Evolutionary conservation across 2,113 vertebrate genomes (phyloP).

Genomic region (Laticauda laticaudata): DNA sequence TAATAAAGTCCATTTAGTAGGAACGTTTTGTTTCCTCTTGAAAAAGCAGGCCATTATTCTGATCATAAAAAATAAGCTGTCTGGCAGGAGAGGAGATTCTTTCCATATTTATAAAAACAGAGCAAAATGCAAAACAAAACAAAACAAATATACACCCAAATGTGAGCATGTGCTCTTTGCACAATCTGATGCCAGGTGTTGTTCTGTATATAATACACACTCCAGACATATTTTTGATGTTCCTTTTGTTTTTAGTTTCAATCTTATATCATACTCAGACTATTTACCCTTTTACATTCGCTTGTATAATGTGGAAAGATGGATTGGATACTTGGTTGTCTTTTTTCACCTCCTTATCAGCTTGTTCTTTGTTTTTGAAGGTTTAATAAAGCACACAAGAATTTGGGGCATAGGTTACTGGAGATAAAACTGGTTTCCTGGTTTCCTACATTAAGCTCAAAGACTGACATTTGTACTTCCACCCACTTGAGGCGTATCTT

Average conservation of each 20-base stretch:
- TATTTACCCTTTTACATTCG: neutral
- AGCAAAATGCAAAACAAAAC: neutral
- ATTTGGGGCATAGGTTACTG: neutral
- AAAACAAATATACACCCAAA: neutral
- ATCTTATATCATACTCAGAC: neutral
- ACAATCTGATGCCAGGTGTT: neutral
- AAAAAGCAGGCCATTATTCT: neutral
- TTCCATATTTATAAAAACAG: neutral
- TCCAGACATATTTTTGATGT: neutral
- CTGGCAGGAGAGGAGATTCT: neutral
- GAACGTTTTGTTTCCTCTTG: neutral
- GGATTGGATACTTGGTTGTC: neutral
- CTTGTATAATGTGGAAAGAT: neutral
- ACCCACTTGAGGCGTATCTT: neutral
- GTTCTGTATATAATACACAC: neutral
- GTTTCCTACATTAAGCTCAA: neutral
- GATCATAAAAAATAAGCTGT: neutral
- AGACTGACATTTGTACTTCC: neutral
- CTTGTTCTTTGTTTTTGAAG: neutral
- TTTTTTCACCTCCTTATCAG: neutral
- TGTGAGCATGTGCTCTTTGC: neutral
- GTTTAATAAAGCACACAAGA: neutral
- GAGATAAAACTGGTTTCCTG: neutral
- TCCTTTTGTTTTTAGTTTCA: neutral
- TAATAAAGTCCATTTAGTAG: conserved; percentile 7